A percentile compares a stretch with the other conserved stretches of the same genome.
These are phyloP conservation scores for Metellina segmentata DNA, from an alignment of 2,888 invertebrate species.

Conservation along the genomic window DNA sequence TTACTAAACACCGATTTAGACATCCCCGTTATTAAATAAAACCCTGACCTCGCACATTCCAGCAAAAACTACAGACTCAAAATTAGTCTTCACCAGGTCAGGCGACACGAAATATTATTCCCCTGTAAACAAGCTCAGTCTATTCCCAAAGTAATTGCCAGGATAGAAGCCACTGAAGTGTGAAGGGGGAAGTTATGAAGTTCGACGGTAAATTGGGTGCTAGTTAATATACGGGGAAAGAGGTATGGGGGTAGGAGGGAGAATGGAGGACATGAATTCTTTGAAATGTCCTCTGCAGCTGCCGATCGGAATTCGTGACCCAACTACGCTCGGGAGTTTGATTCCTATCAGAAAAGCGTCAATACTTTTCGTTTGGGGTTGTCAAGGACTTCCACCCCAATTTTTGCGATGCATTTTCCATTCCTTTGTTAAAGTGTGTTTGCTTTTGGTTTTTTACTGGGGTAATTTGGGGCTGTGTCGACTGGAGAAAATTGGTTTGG, in stretches of 20 bases:
- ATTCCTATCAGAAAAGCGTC: slow-evolving; percentile 13
- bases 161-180: slow-evolving; percentile 38
- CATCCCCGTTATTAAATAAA: too few species aligned
- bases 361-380: slow-evolving; percentile 11
- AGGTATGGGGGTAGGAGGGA: background rate
- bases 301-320: slow-evolving; percentile 48
- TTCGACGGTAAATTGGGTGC: slow-evolving; percentile 48
- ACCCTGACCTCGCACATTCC: too few species aligned
- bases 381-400: background rate
- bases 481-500: too few species aligned
- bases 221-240: slow-evolving; percentile 30
- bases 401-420: too few species aligned
- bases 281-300: slow-evolving; percentile 65
- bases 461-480: too few species aligned
- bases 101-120: slow-evolving; percentile 30
- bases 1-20: too few species aligned
- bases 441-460: too few species aligned
- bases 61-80: background rate
- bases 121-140: slow-evolving; percentile 49
- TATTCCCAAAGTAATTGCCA: slow-evolving; percentile 37
- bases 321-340: background rate
- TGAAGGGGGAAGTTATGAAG: slow-evolving; percentile 55
- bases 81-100: background rate
- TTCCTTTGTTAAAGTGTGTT: too few species aligned
- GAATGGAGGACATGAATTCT: slow-evolving; percentile 24